Base-by-base conservation (phyloP, 2,888 invertebrate genomes). In the Mesodorylaimus sp. region DNA sequence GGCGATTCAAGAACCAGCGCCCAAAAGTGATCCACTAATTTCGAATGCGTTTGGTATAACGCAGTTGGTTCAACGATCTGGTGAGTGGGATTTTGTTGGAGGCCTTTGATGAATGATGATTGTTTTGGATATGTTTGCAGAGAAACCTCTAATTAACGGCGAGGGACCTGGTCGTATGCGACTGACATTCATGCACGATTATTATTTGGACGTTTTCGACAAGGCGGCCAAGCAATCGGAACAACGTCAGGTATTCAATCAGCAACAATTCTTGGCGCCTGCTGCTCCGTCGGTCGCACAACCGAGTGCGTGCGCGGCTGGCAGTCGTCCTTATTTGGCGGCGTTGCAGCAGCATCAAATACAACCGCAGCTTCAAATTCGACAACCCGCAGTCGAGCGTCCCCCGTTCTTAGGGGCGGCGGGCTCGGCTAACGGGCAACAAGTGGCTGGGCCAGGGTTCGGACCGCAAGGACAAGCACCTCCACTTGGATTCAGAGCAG, bases 131-230 rank as follows among this genome's bases (percentile, higher is more conserved):
- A 10, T 32, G 16, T 32, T 32, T 37, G 10, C 25, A 47, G 47
- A 39, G 16, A 41, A 37, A n/a, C 47, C 47, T 21, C 2, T 47
- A 21, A n/a, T 21, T 10, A 21, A 27, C 2, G 24, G 25, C 16
- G 28, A 42, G 13, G 29, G 26, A 7, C 46, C 50, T 10, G 48
- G 49, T n/a, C 27, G 13, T 7, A 7, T 51, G 23, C 16, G 29
- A 19, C 41, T 50, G 16, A 38, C 41, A 26, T 49, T 51, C 23
- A 24, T 51, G 48, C 51, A 48, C 25, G 48, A 51, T 41, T 51
- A 44, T 25, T 51, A 51, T 29, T 3, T 10, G 2, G 51, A 42
- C 2, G 32, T 19, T 23, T 48, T 48, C 32, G 48, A 41, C 28
- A n/a, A 23, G 41, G 16, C 32, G 32, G 32, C 32, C 32, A 32